phyloP scores from a whole-genome alignment of 2,888 invertebrate genomes.

The Apodemia zela region DNA sequence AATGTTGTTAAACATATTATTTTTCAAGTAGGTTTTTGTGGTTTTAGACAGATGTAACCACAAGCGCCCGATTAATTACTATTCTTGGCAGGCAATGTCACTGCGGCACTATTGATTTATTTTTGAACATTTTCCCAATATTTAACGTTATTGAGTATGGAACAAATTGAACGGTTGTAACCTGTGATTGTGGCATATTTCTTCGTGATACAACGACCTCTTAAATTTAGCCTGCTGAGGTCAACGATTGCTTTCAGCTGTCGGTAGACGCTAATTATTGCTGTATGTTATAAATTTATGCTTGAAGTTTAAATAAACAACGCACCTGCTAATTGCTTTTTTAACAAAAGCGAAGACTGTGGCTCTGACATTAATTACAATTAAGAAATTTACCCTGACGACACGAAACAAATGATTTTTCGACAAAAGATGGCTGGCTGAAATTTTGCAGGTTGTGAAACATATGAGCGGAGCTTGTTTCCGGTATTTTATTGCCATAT shows the following conservation, averaged over 20 bases:
- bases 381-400: conserved; percentile 87
- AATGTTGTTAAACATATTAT: conserved; percentile 28
- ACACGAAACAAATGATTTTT: conserved; percentile 86
- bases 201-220: conserved; percentile 43
- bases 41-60: conserved; percentile 24
- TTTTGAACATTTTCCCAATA: conserved; percentile 36
- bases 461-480: conserved; percentile 64
- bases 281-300: conserved; percentile 44
- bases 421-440: conserved; percentile 87
- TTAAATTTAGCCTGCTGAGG: conserved; percentile 75
- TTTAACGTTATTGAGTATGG: conserved; percentile 32
- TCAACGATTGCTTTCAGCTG: conserved; percentile 69
- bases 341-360: conserved; percentile 96
- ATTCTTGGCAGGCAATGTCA: conserved; percentile 56
- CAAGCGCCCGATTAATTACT: conserved; percentile 31
- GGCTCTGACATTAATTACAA: conserved; percentile 96
- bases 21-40: not conserved
- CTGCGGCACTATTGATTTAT: conserved; percentile 64
- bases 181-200: conserved; percentile 3
- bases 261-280: conserved; percentile 55
- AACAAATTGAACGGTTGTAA: conserved; percentile 16
- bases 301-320: conserved; percentile 41
- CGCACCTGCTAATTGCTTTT: conserved; percentile 97
- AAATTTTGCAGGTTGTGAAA: conserved; percentile 78
- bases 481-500: conserved; percentile 18